Evolutionary conservation across 2,888 invertebrate species (phyloP).

Genomic region (Eupithecia subfuscata): DNA sequence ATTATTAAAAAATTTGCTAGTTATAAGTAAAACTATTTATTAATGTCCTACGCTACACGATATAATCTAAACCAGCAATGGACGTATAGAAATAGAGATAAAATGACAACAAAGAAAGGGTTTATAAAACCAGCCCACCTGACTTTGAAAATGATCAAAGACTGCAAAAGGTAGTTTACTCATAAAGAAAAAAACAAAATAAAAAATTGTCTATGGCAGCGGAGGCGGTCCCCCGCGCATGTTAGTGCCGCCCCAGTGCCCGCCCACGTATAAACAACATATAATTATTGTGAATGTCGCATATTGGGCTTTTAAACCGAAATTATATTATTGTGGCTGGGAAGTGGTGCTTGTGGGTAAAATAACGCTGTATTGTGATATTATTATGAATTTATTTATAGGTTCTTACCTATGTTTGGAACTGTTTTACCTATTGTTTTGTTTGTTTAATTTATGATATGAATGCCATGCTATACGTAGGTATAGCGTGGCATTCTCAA

Average conservation of each 20-base stretch:
- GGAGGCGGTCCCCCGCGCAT: constrained; percentile 63
- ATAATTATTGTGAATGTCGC: constrained; percentile 57
- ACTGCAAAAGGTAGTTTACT: constrained; percentile 38
- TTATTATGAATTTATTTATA: neutral
- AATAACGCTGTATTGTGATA: neutral
- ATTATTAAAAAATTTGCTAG: neutral
- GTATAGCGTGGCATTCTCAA: no score
- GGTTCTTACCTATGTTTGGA: neutral
- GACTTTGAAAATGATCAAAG: constrained; percentile 38
- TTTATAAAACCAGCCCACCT: constrained; percentile 13
- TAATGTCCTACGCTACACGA: neutral
- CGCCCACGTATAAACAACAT: constrained; percentile 65
- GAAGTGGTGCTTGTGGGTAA: constrained; percentile 8
- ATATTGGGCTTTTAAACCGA: constrained; percentile 26
- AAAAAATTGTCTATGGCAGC: constrained; percentile 47
- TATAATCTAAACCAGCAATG: neutral
- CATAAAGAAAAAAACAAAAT: constrained; percentile 40
- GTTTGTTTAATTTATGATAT: no score
- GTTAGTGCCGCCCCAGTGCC: constrained; percentile 74
- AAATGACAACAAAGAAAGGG: constrained; percentile 1
- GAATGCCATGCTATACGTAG: no score
- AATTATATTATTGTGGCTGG: constrained; percentile 17
- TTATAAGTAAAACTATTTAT: neutral
- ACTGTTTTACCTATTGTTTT: neutral
- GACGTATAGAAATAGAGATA: neutral